Evolutionary conservation across 2,797 vertebrate species (phyloP).

Genomic region (Tragopan temminckii): DNA sequence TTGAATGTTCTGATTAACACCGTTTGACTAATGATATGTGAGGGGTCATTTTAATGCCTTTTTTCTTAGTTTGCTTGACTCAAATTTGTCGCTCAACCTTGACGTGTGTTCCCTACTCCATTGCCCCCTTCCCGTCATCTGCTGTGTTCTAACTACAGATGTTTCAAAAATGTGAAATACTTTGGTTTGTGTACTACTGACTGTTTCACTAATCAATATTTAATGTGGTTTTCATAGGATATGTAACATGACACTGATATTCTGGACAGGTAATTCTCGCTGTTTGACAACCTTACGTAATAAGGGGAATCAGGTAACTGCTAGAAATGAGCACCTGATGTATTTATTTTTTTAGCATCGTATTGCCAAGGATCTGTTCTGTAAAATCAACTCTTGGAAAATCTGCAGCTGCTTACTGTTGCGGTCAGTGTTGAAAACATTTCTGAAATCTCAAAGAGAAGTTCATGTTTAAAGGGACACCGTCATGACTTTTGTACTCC

Average conservation of each 20-base stretch:
- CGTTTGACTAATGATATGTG: background rate
- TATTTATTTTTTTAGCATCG: conserved; percentile 11
- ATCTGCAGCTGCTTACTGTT: background rate
- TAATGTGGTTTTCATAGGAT: conserved; percentile 80
- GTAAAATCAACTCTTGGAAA: conserved; percentile 10
- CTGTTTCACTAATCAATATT: conserved; percentile 78
- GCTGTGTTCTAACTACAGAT: conserved; percentile 32
- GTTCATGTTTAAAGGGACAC: conserved; percentile 64
- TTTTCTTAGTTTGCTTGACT: background rate
- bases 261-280: conserved; percentile 79
- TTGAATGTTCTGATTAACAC: background rate
- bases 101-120: background rate
- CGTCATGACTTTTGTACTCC: background rate
- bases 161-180: conserved; percentile 60
- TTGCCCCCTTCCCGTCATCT: background rate
- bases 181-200: conserved; percentile 61
- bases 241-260: conserved; percentile 82
- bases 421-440: background rate
- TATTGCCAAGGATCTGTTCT: conserved; percentile 67
- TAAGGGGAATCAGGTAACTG: conserved; percentile 72
- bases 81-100: background rate
- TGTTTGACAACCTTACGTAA: conserved; percentile 74
- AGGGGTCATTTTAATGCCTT: background rate
- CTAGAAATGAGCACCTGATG: conserved; percentile 74
- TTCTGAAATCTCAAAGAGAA: conserved; percentile 8